These are phyloP conservation scores for Plusia festucae DNA, from an alignment of 2,888 invertebrate genomes.

Conservation along the genomic window DNA sequence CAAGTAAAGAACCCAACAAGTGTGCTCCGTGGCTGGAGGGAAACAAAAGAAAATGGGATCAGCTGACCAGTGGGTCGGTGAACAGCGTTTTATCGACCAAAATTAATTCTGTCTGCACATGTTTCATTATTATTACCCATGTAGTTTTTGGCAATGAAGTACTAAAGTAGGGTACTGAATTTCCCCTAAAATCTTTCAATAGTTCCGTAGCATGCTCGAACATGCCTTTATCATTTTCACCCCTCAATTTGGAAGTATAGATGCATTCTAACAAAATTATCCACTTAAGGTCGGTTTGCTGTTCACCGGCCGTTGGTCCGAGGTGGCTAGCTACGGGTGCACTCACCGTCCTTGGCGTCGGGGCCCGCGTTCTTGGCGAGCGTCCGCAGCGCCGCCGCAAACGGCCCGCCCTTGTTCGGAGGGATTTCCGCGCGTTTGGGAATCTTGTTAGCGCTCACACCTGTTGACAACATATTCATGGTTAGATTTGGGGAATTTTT, in stretches of 20 bases:
- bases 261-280: no score
- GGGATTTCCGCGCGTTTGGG: constrained; percentile 83
- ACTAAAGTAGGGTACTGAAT: not conserved
- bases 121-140: not conserved
- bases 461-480: constrained; percentile 72
- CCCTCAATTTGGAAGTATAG: no score
- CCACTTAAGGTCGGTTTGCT: not conserved
- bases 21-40: constrained; percentile 59
- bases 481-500: not conserved
- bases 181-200: not conserved
- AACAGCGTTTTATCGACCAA: constrained; percentile 21
- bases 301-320: constrained; percentile 41
- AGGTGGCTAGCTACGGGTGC: constrained; percentile 54
- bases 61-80: constrained; percentile 41
- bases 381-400: constrained; percentile 97
- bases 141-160: not conserved
- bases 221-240: no score
- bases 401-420: constrained; percentile 91
- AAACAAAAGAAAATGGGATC: constrained; percentile 59
- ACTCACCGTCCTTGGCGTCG: constrained; percentile 91
- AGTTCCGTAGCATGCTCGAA: not conserved
- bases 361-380: constrained; percentile 97
- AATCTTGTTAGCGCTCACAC: constrained; percentile 83
- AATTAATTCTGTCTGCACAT: not conserved
- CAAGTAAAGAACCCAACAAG: constrained; percentile 75